These are phyloP conservation scores for Macheiramphus alcinus DNA, from an alignment of 2,113 vertebrate genomes.

Conservation along the genomic window DNA sequence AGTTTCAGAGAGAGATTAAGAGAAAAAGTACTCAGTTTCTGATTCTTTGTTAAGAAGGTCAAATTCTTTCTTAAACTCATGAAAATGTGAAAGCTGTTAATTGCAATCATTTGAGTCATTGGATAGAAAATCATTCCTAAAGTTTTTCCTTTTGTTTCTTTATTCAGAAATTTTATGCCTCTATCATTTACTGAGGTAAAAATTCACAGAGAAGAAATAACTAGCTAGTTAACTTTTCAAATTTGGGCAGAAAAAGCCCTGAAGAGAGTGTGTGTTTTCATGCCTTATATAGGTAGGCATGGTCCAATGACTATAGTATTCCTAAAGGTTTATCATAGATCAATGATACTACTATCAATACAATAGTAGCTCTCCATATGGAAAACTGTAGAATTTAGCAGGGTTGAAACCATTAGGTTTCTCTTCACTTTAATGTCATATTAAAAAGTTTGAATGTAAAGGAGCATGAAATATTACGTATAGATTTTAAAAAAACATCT, in stretches of 20 bases:
- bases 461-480: background rate
- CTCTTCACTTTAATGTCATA: background rate
- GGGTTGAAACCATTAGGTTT: background rate
- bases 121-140: background rate
- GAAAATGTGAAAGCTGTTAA: slow-evolving; percentile 22
- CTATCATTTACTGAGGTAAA: background rate
- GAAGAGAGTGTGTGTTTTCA: background rate
- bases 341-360: background rate
- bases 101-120: slow-evolving; percentile 14
- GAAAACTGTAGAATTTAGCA: background rate
- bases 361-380: background rate
- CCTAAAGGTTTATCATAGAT: background rate
- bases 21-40: background rate
- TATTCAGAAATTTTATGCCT: background rate
- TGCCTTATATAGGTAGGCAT: background rate
- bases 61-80: slow-evolving; percentile 22
- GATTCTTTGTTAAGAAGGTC: slow-evolving; percentile 25
- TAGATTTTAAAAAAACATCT: background rate
- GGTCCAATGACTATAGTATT: background rate
- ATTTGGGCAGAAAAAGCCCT: background rate
- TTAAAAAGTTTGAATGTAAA: background rate
- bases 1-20: background rate
- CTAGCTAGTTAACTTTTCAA: background rate
- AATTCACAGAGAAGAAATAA: background rate
- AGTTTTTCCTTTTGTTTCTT: background rate